Evolutionary conservation across 2,113 vertebrate genomes (phyloP).

Genomic region (Malurus cyaneus): DNA sequence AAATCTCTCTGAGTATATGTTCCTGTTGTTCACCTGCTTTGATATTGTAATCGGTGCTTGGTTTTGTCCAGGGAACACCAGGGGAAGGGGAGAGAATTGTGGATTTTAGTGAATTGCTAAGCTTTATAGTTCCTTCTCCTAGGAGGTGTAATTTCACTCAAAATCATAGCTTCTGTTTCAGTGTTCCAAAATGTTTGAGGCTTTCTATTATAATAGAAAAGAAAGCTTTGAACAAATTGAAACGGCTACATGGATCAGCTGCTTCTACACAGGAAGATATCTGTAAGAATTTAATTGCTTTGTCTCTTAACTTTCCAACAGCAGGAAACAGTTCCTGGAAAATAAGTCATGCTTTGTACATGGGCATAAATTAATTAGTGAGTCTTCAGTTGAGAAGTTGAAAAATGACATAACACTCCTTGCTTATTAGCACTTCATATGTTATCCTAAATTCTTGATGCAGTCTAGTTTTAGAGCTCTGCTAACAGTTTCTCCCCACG

Average conservation of each 20-base stretch:
- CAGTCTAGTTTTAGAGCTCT: background rate
- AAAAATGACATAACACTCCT: background rate
- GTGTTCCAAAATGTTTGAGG: background rate
- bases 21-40: background rate
- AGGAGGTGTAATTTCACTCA: background rate
- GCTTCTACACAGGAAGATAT: background rate
- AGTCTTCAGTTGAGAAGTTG: background rate
- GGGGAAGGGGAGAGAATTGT: background rate
- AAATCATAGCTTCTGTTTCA: background rate
- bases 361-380: background rate
- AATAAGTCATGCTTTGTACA: background rate
- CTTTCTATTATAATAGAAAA: background rate
- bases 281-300: background rate
- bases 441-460: background rate
- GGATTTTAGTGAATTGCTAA: background rate
- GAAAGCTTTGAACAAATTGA: background rate
- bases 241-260: background rate
- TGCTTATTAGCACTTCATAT: slow-evolving; percentile 18
- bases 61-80: background rate
- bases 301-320: background rate
- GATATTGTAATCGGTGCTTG: background rate
- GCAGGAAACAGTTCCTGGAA: background rate
- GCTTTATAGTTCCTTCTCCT: background rate
- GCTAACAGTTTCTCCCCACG: background rate
- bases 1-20: background rate